Percentiles rank a stretch among this genome's conserved stretches.
These are phyloP conservation scores for Cephalopholis sonnerati DNA, from an alignment of 2,113 vertebrate genomes.

Conservation along the genomic window DNA sequence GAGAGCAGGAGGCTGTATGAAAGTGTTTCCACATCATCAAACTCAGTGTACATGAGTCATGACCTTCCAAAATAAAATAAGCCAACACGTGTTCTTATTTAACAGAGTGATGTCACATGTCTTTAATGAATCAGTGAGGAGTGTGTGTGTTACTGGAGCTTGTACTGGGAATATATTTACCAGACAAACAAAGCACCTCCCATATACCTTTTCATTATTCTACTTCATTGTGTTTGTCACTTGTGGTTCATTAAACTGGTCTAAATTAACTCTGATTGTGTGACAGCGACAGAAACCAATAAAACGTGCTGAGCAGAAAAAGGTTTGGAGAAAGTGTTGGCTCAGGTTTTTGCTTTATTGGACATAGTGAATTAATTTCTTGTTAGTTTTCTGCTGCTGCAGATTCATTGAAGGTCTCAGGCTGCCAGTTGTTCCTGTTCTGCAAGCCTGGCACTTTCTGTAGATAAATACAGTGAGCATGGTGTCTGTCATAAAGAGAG, in stretches of 20 bases:
- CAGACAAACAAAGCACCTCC: not conserved
- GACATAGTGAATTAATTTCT: not conserved
- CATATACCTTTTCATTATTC: not conserved
- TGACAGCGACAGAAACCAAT: constrained; percentile 2
- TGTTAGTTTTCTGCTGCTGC: constrained; percentile 32
- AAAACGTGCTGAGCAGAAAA: constrained; percentile 1
- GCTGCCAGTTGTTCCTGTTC: constrained; percentile 30
- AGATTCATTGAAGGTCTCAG: constrained; percentile 40
- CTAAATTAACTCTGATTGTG: not conserved
- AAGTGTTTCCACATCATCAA: not conserved
- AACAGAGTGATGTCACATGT: too few relatives aligned
- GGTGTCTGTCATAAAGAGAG: constrained; percentile 23
- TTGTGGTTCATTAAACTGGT: not conserved
- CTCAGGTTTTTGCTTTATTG: constrained; percentile 35
- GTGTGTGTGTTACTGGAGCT: not conserved
- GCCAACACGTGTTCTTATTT: too few relatives aligned
- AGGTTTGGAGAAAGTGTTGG: constrained; percentile 5
- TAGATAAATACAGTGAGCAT: constrained; percentile 40
- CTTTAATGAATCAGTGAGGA: too few relatives aligned
- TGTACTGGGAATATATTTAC: not conserved
- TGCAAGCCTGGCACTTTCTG: constrained; percentile 48
- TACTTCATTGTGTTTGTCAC: not conserved
- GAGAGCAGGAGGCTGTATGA: not conserved
- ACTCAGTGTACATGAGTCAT: too few relatives aligned
- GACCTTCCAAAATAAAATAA: not conserved